Percentiles rank a stretch among this genome's conserved stretches.
Conservation (phyloP, 1,140 invertebrate species). For the roundworm (Caenorhabditis elegans) region DNA sequence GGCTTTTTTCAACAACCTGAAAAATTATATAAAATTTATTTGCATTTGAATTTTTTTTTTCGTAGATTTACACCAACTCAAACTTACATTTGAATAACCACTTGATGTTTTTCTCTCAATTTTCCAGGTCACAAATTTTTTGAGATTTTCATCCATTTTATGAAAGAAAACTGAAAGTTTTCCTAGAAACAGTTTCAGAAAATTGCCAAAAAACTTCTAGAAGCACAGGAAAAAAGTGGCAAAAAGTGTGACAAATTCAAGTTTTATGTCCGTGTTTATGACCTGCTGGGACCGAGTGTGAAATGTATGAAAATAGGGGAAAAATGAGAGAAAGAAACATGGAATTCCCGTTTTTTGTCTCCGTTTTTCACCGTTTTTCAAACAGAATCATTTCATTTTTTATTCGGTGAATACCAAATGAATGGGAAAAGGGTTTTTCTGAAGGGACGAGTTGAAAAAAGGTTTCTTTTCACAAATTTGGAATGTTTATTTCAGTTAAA, state of each 20-base stretch:
- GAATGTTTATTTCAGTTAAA: no score
- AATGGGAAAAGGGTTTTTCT: background rate
- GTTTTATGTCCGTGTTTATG: background rate
- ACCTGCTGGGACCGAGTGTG: background rate
- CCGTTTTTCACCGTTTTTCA: background rate
- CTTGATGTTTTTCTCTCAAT: background rate
- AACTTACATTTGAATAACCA: no score
- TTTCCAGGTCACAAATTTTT: constrained; percentile 17
- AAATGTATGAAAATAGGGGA: background rate
- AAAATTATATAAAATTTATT: no score
- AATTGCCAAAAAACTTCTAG: no score
- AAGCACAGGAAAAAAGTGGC: background rate
- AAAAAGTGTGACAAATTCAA: background rate
- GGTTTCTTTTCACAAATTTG: no score
- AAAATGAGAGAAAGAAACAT: no score
- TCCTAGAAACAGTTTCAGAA: no score
- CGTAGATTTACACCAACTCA: no score
- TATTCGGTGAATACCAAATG: background rate
- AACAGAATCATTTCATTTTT: background rate
- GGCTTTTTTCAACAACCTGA: background rate
- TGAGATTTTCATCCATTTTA: background rate
- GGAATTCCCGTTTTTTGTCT: background rate
- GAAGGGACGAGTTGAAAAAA: background rate
- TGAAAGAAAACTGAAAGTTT: background rate
- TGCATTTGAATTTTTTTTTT: no score